Conservation (phyloP, 1,140 invertebrate species). For the Monochamus saltuarius region DNA sequence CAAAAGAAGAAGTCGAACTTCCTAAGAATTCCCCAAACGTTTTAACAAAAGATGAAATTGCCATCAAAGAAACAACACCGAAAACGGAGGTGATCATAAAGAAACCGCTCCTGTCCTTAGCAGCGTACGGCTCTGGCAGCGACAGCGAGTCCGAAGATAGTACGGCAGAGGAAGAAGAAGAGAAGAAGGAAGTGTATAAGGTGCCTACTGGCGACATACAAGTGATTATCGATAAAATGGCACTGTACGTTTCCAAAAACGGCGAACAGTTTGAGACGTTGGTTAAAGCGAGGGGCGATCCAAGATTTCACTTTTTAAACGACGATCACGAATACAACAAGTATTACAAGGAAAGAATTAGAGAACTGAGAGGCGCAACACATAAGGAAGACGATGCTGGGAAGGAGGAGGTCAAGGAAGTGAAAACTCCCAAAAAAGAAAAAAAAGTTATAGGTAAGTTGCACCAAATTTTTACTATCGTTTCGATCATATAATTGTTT, state of each 20-base stretch:
- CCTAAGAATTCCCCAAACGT: not conserved
- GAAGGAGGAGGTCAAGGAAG: slow-evolving; percentile 39
- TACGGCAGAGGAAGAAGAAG: slow-evolving; percentile 28
- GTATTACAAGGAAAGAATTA: slow-evolving; percentile 65
- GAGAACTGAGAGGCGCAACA: slow-evolving; percentile 54
- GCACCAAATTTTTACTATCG: not conserved
- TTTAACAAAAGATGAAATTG: slow-evolving; percentile 5
- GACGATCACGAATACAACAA: slow-evolving; percentile 70
- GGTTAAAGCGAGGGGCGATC: slow-evolving; percentile 82
- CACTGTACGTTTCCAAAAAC: slow-evolving; percentile 91
- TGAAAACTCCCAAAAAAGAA: slow-evolving; percentile 35
- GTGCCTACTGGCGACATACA: slow-evolving; percentile 77
- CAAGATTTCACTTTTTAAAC: slow-evolving; percentile 80
- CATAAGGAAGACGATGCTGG: slow-evolving; percentile 32
- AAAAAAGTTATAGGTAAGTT: slow-evolving; percentile 45
- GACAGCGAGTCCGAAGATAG: slow-evolving; percentile 53
- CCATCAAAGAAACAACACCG: not conserved
- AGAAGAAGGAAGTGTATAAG: slow-evolving; percentile 21
- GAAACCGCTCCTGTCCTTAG: slow-evolving; percentile 55
- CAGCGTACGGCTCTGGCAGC: slow-evolving; percentile 57
- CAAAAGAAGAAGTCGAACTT: slow-evolving; percentile 16
- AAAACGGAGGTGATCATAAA: slow-evolving; percentile 19
- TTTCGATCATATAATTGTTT: not conserved
- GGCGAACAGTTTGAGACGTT: slow-evolving; percentile 89
- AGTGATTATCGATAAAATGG: slow-evolving; percentile 93